phyloP scores from a whole-genome alignment of 2,113 vertebrate species.

The Labeo catla region DNA sequence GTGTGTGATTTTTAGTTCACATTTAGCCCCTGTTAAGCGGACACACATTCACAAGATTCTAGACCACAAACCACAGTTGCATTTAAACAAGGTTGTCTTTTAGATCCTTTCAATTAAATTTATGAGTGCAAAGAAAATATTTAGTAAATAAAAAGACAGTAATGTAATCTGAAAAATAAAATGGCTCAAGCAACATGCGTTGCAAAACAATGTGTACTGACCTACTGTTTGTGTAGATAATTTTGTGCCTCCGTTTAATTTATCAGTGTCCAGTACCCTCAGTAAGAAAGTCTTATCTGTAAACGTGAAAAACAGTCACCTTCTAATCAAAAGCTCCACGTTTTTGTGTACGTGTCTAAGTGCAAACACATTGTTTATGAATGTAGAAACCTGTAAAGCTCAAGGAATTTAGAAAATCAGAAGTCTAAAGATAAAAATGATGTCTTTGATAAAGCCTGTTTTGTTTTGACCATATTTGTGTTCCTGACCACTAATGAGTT shows the following conservation, averaged over 20 bases:
- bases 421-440: neutral
- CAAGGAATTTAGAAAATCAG: neutral
- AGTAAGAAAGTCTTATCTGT: conserved; percentile 20
- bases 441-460: neutral
- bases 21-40: neutral
- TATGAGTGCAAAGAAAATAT: neutral
- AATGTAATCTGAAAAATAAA: neutral
- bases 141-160: neutral
- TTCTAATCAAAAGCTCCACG: conserved; percentile 15
- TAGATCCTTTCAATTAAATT: neutral
- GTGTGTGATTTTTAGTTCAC: neutral
- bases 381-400: neutral
- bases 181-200: neutral
- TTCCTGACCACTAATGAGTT: neutral
- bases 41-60: neutral
- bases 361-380: neutral
- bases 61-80: conserved; percentile 4
- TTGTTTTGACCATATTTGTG: neutral
- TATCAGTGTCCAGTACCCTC: neutral
- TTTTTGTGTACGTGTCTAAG: neutral
- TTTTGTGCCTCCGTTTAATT: neutral
- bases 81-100: neutral
- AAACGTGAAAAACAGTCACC: neutral
- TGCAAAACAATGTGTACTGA: neutral
- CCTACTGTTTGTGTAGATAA: neutral